A percentile compares a stretch with the other conserved stretches of the same genome.
phyloP scores from a whole-genome alignment of 2,113 vertebrate species.

The Nothoprocta perdicaria region DNA sequence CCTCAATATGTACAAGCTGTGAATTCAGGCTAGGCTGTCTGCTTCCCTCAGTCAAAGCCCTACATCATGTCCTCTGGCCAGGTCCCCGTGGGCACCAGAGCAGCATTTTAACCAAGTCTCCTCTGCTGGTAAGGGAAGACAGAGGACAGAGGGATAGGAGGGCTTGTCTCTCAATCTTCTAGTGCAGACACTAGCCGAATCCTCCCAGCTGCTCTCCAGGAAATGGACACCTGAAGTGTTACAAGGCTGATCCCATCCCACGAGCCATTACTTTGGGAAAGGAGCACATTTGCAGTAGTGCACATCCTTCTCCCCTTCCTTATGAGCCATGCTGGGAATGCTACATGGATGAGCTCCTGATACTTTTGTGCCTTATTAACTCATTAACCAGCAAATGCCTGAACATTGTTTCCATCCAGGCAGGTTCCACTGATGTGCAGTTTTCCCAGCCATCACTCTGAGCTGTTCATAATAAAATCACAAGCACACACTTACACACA shows the following conservation, averaged over 20 bases:
- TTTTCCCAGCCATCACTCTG: constrained; percentile 26
- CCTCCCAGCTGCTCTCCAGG: background rate
- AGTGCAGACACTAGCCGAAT: background rate
- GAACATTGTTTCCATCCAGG: constrained; percentile 35
- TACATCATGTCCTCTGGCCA: background rate
- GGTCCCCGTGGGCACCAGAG: background rate
- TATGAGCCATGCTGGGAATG: constrained; percentile 34
- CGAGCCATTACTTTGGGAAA: background rate
- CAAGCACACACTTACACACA: background rate
- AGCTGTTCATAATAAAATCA: constrained; percentile 25
- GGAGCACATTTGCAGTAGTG: background rate
- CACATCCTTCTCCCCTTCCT: background rate
- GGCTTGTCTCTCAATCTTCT: background rate
- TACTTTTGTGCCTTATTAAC: constrained; percentile 54
- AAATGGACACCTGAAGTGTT: constrained; percentile 16
- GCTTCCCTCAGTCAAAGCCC: background rate
- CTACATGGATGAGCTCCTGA: constrained; percentile 30
- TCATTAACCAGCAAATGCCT: constrained; percentile 27
- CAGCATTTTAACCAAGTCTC: background rate
- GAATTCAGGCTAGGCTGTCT: background rate
- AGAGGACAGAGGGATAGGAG: background rate
- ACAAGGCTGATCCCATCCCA: background rate
- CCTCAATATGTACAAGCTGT: background rate
- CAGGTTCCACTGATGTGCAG: constrained; percentile 24
- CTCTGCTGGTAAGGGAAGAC: background rate